Percentiles rank a stretch among this genome's conserved stretches.
These are phyloP conservation scores for Coenobita brevimanus DNA, from an alignment of 1,140 invertebrate genomes.

Conservation along the genomic window DNA sequence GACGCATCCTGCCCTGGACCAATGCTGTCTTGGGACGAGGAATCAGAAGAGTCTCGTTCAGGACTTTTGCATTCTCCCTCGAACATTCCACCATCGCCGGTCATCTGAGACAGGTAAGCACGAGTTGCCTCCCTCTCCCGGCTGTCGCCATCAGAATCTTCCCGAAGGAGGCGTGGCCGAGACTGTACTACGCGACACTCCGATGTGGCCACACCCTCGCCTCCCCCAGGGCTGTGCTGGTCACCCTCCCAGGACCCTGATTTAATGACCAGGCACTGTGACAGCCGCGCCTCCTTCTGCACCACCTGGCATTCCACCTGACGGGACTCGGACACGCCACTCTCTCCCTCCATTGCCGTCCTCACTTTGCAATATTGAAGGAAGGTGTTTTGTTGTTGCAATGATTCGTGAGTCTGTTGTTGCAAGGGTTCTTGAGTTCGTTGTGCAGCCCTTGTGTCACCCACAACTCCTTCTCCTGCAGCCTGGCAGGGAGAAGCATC, in stretches of 20 bases:
- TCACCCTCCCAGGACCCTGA: slow-evolving; percentile 45
- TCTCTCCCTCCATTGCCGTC: slow-evolving; percentile 1
- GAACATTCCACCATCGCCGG: slow-evolving; percentile 57
- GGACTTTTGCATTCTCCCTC: slow-evolving; percentile 42
- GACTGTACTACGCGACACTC: slow-evolving; percentile 57
- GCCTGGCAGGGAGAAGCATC: not conserved
- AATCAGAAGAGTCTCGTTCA: slow-evolving; percentile 61
- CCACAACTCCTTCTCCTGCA: not conserved
- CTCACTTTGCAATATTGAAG: not conserved
- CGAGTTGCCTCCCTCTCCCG: slow-evolving; percentile 38
- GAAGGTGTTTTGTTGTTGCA: too few relatives aligned
- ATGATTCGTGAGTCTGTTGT: too few relatives aligned
- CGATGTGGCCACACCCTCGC: slow-evolving; percentile 42
- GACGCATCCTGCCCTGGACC: slow-evolving; percentile 9
- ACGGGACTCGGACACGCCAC: slow-evolving; percentile 5
- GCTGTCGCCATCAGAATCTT: slow-evolving; percentile 62
- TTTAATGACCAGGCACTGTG: slow-evolving; percentile 60
- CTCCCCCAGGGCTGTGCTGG: slow-evolving; percentile 7
- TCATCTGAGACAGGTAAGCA: slow-evolving; percentile 40
- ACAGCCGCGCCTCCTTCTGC: slow-evolving; percentile 55
- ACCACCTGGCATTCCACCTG: slow-evolving; percentile 58
- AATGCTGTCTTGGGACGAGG: slow-evolving; percentile 68
- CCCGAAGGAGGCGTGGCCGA: slow-evolving; percentile 54
- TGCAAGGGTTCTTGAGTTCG: too few relatives aligned
- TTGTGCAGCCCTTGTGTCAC: not conserved